A percentile compares a stretch with the other conserved stretches of the same genome.
These are phyloP conservation scores for Bubo scandiacus DNA, from an alignment of 2,113 vertebrate genomes.

Conservation along the genomic window DNA sequence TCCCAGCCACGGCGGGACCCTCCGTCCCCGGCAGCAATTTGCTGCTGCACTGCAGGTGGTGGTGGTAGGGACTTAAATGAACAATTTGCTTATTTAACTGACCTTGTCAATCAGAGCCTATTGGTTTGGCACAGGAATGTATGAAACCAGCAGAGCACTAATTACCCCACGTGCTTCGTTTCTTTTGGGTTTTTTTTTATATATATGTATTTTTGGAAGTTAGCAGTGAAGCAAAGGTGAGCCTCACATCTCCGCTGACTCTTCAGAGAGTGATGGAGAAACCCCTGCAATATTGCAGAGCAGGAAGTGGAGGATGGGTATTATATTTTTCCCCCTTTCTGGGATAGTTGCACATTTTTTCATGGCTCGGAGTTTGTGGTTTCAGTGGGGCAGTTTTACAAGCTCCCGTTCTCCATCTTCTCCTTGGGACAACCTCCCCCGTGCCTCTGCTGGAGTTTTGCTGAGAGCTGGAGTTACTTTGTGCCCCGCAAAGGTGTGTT, in stretches of 20 bases:
- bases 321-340: accelerated
- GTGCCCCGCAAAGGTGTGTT: background rate
- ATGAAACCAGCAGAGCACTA: background rate
- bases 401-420: background rate
- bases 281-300: background rate
- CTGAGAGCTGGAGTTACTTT: background rate
- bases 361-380: accelerated
- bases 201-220: background rate
- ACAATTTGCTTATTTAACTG: background rate
- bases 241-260: background rate
- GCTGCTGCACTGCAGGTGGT: background rate
- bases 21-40: background rate
- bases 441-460: accelerated
- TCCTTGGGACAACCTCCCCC: accelerated
- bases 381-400: background rate
- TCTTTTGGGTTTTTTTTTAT: background rate
- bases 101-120: constrained; percentile 4
- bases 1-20: accelerated
- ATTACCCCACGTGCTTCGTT: background rate
- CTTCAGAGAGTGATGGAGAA: background rate
- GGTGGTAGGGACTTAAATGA: background rate
- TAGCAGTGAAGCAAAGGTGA: background rate
- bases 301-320: background rate
- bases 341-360: accelerated
- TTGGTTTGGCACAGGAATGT: background rate